Base-by-base conservation (phyloP, 2,797 vertebrate species). In the Phataginus tricuspis region DNA sequence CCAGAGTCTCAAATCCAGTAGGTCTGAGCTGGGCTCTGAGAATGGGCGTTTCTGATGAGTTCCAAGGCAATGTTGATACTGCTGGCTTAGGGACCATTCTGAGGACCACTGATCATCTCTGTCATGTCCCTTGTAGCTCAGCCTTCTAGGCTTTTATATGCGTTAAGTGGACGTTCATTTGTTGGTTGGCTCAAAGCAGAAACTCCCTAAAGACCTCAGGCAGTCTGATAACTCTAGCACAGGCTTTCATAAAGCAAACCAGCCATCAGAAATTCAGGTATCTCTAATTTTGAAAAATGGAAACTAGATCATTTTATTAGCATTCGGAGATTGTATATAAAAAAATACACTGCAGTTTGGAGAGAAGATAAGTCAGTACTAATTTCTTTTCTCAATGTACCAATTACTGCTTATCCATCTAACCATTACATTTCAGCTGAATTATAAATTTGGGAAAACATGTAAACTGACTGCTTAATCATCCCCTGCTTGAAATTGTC, bases 311-410 rank as follows among this genome's bases (percentile, higher is more conserved):
- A 68, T 90, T 95, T 91, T 95, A 96, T 97, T 97, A 96, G 87
- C 87, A 96, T 97, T 95, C 90, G 83, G 85, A 97, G 78, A 96
- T 74, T 63, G 25, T 86, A 83, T 61, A 92, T 97, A 93, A 96
- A 95, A 95, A 93, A 97, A 94, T 74, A 69, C 14, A 84, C 71
- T 92, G 39, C 90, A 88, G 45, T 92, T 97, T 97, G 34, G 69
- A 94, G 61, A 92, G 37, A 90, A 95, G 89, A 90, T 93, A 97
- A 96, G 87, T 97, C 95, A 90, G 95, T 94, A 95, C 95, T 96
- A 98, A 97, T 96, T 96, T 97, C 75, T 96, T 91, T 94, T 95
- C 95, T 97, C 96, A 90, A 3, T 92, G 69, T 97, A 94, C 91
- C 94, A 96, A 96, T 97, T 96, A 96, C 90, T 97, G 82, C 84